Evolutionary conservation across 2,888 invertebrate genomes (phyloP), one percentile per base, ranked within the genome.

Genomic region (Rotaria sp.): DNA sequence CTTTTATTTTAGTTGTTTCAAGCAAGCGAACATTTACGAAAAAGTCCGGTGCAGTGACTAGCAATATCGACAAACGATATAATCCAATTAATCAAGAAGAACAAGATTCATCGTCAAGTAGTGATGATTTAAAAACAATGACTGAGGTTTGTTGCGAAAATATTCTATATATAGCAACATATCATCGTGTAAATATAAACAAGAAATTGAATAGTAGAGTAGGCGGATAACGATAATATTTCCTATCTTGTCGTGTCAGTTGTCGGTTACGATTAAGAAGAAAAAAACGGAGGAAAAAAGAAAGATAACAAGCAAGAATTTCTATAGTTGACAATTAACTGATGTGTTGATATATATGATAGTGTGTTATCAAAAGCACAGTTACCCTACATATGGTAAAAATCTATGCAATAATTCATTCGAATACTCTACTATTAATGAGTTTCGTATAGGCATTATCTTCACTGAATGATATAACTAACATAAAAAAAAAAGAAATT

Each of bases 81-180:
- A 48, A 85, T 84, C 45, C 84, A 84, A 24, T 67, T 74, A 59
- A 86, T 74, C 85, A 85, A 86, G 41, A 86, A 85, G 52, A 84
- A 30, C 24, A 85, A 38, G 85, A 55, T 48, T 86, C 86, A 48
- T 86, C 86, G 30, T 86, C 86, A 59, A 86, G 86, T 74, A 86
- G 86, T 75, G 86, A 86, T 55, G 86, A 86, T 38, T 75, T 85
- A 55, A 86, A 85, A 80, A 85, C 85, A 45, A 86, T 86, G 86
- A 86, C 41, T 21, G 86, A 86, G 74, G 86, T 86, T 45, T 26
- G 75, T 80, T 18, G 45, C 26, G 11, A 10, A 45, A 13, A 50
- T 18, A 50, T 50, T 50, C 15, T 18, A 50, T 50, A 50, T 18
- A 18, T 50, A 18, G 15, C 1, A 18, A 18, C 50, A 15, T 50